These are phyloP conservation scores for Formica aserva DNA, from an alignment of 2,888 invertebrate genomes.

Conservation along the genomic window DNA sequence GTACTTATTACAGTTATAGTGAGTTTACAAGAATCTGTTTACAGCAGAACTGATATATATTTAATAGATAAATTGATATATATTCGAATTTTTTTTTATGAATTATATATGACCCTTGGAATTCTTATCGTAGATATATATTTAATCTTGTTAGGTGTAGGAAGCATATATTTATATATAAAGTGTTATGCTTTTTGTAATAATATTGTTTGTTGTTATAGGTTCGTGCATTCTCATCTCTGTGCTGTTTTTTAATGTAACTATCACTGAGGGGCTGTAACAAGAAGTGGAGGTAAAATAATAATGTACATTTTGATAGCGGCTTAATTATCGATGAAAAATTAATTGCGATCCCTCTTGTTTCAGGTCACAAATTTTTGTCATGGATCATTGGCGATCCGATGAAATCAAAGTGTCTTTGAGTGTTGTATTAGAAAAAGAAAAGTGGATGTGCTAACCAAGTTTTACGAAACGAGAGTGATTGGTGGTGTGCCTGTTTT, in stretches of 20 bases:
- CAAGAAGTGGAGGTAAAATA: slow-evolving; percentile 58
- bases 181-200: background rate
- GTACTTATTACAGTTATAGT: background rate
- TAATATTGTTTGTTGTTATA: slow-evolving; percentile 48
- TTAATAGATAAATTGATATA: background rate
- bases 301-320: slow-evolving; percentile 7
- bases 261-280: slow-evolving; percentile 34
- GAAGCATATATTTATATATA: background rate
- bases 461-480: slow-evolving; percentile 57
- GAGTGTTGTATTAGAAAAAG: slow-evolving; percentile 62
- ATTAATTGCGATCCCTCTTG: background rate
- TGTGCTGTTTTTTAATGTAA: slow-evolving; percentile 61
- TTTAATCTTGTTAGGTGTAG: background rate
- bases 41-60: background rate
- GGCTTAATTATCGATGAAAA: background rate
- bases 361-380: slow-evolving; percentile 65
- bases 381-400: slow-evolving; percentile 71
- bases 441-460: slow-evolving; percentile 70
- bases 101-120: background rate
- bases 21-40: background rate
- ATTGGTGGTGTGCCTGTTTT: slow-evolving; percentile 70
- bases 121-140: background rate
- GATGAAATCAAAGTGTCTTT: slow-evolving; percentile 58
- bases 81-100: background rate
- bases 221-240: slow-evolving; percentile 52